phyloP scores from a whole-genome alignment of 2,113 vertebrate species.

The Pseudopipra pipra region DNA sequence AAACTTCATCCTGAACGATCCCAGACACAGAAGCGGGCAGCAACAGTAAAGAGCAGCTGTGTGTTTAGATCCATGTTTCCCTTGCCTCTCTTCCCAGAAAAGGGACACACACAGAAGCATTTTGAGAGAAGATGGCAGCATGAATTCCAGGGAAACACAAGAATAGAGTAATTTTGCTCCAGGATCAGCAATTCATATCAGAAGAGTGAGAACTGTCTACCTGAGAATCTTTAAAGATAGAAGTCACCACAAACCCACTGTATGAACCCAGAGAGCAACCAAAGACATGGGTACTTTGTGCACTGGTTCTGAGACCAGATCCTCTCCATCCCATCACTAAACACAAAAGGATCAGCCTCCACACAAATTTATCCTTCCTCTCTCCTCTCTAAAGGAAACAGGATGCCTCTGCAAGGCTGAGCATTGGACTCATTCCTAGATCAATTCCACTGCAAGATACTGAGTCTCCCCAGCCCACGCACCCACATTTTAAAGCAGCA shows the following conservation, averaged over 20 bases:
- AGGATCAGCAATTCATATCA: not conserved
- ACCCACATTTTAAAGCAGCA: not conserved
- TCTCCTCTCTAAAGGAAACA: not conserved
- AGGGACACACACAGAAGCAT: not conserved
- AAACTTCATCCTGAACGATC: not conserved
- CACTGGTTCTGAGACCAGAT: not conserved
- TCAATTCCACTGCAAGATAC: not conserved
- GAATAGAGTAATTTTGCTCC: not conserved
- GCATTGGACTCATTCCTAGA: constrained; percentile 25
- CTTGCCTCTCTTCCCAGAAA: not conserved
- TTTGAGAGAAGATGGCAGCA: not conserved
- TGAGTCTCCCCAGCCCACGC: not conserved
- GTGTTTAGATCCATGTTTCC: not conserved
- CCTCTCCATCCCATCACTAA: not conserved
- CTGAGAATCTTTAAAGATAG: not conserved
- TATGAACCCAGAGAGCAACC: fast-evolving
- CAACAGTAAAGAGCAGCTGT: not conserved
- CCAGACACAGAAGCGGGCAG: not conserved
- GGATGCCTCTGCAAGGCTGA: constrained; percentile 23
- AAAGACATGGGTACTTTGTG: not conserved
- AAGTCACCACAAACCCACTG: fast-evolving
- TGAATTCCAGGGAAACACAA: not conserved
- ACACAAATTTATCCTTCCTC: not conserved
- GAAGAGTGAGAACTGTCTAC: not conserved
- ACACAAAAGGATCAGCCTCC: not conserved